Conservation (phyloP, 2,113 vertebrate genomes). For the Polypterus senegalus region DNA sequence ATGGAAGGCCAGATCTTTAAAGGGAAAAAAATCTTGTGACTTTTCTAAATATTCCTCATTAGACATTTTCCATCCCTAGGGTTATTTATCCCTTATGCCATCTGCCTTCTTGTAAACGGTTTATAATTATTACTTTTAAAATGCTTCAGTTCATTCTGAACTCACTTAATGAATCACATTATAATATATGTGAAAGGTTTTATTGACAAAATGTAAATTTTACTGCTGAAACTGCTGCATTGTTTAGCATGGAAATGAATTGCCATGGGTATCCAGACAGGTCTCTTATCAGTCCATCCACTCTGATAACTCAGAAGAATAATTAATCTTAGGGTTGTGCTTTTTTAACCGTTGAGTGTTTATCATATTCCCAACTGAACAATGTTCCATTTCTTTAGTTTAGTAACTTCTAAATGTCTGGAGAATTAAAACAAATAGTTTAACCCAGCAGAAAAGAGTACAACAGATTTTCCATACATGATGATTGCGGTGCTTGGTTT, state of each 20-base stretch:
- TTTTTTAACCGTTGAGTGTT: constrained; percentile 11
- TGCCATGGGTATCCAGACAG: constrained; percentile 19
- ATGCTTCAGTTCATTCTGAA: constrained; percentile 27
- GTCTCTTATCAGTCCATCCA: constrained; percentile 25
- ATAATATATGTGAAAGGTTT: constrained; percentile 33
- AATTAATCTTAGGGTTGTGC: constrained; percentile 32
- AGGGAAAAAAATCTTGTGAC: no score
- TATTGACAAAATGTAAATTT: constrained; percentile 42
- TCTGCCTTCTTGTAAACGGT: no score
- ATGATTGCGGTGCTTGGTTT: neutral
- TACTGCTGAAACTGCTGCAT: constrained; percentile 39
- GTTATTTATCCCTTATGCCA: no score
- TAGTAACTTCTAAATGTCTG: neutral
- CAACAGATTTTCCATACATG: neutral
- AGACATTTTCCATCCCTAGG: no score
- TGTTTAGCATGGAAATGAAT: constrained; percentile 33
- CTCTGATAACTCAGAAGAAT: constrained; percentile 25
- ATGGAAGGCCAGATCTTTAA: no score
- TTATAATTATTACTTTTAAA: constrained; percentile 1
- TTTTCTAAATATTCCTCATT: no score
- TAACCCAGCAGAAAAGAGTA: neutral
- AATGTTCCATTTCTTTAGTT: neutral
- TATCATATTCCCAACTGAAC: constrained; percentile 18
- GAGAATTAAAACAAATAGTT: neutral
- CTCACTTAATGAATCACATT: constrained; percentile 39